phyloP scores from a whole-genome alignment of 2,113 vertebrate species.

The Hemiprocne comata region DNA sequence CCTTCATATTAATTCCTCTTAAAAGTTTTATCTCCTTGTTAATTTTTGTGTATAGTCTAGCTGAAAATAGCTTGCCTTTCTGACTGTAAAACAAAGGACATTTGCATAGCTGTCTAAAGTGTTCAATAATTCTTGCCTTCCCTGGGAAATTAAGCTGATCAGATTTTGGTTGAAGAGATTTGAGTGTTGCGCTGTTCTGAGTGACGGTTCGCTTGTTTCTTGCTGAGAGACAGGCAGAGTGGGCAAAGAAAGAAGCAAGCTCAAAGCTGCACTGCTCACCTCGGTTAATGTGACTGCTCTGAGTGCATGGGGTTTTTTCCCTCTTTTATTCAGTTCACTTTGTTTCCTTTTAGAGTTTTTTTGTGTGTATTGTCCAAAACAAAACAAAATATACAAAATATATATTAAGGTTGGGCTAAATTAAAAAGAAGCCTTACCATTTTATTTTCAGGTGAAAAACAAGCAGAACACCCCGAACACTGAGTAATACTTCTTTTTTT shows the following conservation, averaged over 20 bases:
- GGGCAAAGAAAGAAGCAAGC: background rate
- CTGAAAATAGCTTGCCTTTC: background rate
- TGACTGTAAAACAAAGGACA: background rate
- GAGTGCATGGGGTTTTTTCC: no score
- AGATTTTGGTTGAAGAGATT: background rate
- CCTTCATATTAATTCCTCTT: background rate
- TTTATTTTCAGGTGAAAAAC: background rate
- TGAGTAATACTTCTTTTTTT: background rate
- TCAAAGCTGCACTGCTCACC: background rate
- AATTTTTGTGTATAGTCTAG: background rate
- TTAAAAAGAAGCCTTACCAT: background rate
- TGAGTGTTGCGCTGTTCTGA: background rate
- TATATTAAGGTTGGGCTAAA: background rate
- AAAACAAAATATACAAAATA: background rate
- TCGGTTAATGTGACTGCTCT: background rate
- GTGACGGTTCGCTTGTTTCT: background rate
- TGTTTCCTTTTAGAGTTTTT: background rate
- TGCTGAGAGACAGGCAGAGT: background rate
- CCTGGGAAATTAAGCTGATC: background rate
- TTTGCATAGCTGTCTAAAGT: background rate
- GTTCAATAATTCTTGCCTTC: background rate
- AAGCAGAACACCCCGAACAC: background rate
- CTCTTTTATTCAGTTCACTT: background rate
- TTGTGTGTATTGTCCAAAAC: background rate
- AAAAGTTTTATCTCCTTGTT: background rate